Evolutionary conservation across 2,888 invertebrate genomes (phyloP).

Genomic region (Trichogramma dendrolimi): DNA sequence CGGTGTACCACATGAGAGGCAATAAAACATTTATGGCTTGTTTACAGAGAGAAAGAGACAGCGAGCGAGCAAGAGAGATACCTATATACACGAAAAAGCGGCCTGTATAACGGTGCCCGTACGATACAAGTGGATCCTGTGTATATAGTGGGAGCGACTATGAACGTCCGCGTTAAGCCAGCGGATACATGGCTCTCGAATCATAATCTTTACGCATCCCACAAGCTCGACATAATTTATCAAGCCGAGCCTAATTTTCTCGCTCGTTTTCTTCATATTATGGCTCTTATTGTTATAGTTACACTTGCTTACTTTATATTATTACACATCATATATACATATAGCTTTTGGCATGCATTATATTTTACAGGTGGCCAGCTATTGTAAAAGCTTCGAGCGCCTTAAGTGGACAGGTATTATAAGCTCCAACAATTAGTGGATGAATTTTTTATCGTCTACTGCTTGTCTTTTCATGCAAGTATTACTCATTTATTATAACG

Average conservation of each 20-base stretch:
- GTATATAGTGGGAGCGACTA: neutral
- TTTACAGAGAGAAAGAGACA: constrained; percentile 37
- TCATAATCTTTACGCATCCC: constrained; percentile 25
- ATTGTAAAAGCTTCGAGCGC: neutral
- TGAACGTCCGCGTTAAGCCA: constrained; percentile 26
- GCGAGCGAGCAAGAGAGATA: constrained; percentile 12
- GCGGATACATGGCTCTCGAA: constrained; percentile 19
- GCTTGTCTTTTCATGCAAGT: too few relatives aligned
- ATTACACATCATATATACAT: too few relatives aligned
- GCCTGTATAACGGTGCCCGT: neutral
- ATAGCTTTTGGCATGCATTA: too few relatives aligned
- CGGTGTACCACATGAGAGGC: constrained; percentile 25
- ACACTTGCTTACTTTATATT: too few relatives aligned
- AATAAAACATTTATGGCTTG: constrained; percentile 48
- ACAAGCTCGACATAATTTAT: constrained; percentile 23
- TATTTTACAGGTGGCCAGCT: neutral
- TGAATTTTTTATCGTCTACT: constrained; percentile 14
- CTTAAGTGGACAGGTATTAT: neutral
- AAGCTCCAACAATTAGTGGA: constrained; percentile 16
- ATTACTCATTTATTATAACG: too few relatives aligned
- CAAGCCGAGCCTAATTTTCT: constrained; percentile 16
- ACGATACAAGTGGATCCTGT: constrained; percentile 17
- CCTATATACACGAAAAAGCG: neutral
- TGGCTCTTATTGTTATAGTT: too few relatives aligned
- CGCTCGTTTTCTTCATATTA: too few relatives aligned